Conservation (phyloP, 2,113 vertebrate genomes). For the Tylochromis polylepis region DNA sequence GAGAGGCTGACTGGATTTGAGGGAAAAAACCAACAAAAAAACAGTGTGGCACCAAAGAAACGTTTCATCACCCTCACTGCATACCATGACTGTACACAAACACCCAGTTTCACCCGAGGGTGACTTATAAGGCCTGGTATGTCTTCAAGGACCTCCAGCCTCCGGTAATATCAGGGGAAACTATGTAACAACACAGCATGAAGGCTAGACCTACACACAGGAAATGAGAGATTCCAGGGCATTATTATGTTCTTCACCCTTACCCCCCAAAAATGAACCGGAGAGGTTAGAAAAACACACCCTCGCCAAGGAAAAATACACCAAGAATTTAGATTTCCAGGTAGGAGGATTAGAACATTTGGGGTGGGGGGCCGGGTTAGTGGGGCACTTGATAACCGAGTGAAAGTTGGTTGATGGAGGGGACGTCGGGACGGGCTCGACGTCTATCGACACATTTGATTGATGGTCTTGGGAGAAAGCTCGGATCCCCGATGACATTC, state of each 20-base stretch:
- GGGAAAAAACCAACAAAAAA: neutral
- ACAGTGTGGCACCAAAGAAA: neutral
- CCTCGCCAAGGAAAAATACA: neutral
- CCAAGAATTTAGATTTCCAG: constrained; percentile 11
- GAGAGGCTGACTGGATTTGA: constrained; percentile 15
- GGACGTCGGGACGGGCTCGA: neutral
- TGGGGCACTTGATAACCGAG: neutral
- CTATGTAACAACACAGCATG: constrained; percentile 26
- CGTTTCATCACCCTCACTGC: neutral
- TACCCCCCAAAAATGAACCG: neutral
- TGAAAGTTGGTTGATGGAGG: neutral
- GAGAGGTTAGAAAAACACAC: constrained; percentile 29
- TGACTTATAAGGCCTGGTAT: constrained; percentile 52
- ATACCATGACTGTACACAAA: constrained; percentile 27
- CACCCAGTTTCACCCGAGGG: constrained; percentile 1
- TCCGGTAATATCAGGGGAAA: constrained; percentile 11
- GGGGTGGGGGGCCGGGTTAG: neutral
- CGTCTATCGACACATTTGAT: constrained; percentile 31
- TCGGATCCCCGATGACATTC: neutral
- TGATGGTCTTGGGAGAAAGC: constrained; percentile 15
- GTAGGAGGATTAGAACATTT: neutral
- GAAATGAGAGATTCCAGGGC: constrained; percentile 52
- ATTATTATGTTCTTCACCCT: constrained; percentile 30
- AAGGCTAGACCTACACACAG: constrained; percentile 25
- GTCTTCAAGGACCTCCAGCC: constrained; percentile 15